Base-by-base conservation (phyloP, 1,140 invertebrate genomes). In the Drosophila neocordata region DNA sequence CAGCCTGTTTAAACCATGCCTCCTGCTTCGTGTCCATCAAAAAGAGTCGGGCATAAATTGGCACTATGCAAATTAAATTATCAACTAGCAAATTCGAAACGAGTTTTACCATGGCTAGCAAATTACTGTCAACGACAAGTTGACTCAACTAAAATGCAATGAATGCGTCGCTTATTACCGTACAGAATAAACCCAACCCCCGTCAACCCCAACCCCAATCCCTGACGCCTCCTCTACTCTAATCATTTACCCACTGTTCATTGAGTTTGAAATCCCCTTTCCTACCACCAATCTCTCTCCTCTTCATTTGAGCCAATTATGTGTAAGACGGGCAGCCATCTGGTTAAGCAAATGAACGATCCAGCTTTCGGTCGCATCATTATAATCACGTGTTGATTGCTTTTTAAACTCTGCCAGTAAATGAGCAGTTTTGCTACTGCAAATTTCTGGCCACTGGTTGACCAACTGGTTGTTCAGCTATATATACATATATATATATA, bases 11-110 rank as follows among this genome's bases (percentile, higher is more conserved):
- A 69, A 69, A 52, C 52, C 63, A 52, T 56, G 69, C 53, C 63
- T 61, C 41, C 48, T 58, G 60, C 75, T 66, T 64, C 67, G 65
- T 70, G 83, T 88, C 82, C 82, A 87, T 88, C 83, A 87, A 69
- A 37, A 35, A 34, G 83, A 83, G 79, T 59, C 59, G 69, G 60
- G 73, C 83, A 88, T 88, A 88, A 88, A 88, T 88, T 88, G 83
- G 83, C 83, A 88, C 83, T 88, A 88, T 88, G 83, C 83, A 88
- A 88, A 88, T 88, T 88, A 88, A 88, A 88, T 88, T 88, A 88
- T 88, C 83, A 88, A 88, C 79, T 77, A 63, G 37, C 56, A 41
- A 62, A 69, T 65, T 59, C 61, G 57, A 87, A 88, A 88, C 83
- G 69, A 73, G 83, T 88, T 88, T 87, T 20, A 53, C 72, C 72